Evolutionary conservation across 2,888 invertebrate species (phyloP), one percentile per base, ranked within the genome.

Genomic region (Gasteruption jaculator): DNA sequence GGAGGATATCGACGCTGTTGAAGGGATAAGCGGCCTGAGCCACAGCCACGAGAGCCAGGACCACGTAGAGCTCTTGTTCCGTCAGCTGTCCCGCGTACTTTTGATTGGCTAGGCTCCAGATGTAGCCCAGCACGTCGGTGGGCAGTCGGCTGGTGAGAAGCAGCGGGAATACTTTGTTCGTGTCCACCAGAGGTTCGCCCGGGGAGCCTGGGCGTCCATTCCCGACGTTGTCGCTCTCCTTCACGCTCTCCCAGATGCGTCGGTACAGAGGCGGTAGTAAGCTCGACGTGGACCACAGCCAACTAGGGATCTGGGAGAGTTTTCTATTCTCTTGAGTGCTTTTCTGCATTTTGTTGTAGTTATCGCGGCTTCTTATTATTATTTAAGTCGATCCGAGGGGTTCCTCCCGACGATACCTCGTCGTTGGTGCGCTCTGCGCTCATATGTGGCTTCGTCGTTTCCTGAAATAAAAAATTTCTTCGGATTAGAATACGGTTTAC

Each of bases 41-140:
- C 1, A 74, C 61, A 3, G 72, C 74, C 3, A 74, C 72, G 8
- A 75, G 57, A n/a, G 74, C 74, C 22, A 75, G 56, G 25, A 72
- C 69, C 8, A 72, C 57, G 42, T 74, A 74, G 0, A 74, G 54
- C 44, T 75, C 74, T 39, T 72, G 71, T 43, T 74, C 73, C 0
- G 73, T 74, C 20, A 75, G 61, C 30, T 70, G 68, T 4, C 74
- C 74, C 6, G 73, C 68, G 15, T 73, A 72, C 29, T 71, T 73
- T 46, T 69, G 66, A 55, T 75, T 75, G 0, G 73, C 72, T 26
- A 75, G 54, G 25, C 68, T 71, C 75, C 75, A 75, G 44, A 75
- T 72, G 50, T 70, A 73, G 10, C 74, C 75, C 35, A 75, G 62
- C 12, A 71, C 64, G 48, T 74, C 73, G 1, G 73, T 72, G 0